phyloP scores from a whole-genome alignment of 1,140 invertebrate genomes.

The Sitophilus oryzae region DNA sequence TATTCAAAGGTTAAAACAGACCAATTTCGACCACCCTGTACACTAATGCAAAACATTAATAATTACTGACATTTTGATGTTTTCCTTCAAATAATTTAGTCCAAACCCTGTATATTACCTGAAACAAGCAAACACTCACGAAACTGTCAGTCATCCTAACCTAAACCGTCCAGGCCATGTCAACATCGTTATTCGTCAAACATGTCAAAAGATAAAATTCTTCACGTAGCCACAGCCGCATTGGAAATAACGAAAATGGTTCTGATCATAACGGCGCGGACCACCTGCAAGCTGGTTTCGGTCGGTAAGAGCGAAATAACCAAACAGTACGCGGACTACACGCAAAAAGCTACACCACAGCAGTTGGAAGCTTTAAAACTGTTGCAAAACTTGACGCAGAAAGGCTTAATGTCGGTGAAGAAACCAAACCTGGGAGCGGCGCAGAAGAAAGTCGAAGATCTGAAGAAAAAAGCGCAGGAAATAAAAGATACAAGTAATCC shows the following conservation, averaged over 20 bases:
- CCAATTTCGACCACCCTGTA: no score
- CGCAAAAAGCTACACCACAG: conserved; percentile 18
- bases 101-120: no score
- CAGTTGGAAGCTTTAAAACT: conserved; percentile 9
- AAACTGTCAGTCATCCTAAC: no score
- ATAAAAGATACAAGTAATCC: background rate
- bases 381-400: conserved; percentile 7
- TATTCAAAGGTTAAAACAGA: no score
- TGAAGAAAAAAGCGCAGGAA: background rate
- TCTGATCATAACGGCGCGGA: conserved; percentile 21
- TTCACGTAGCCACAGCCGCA: conserved; percentile 14
- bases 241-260: conserved; percentile 30
- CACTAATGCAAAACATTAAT: no score
- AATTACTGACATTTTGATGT: no score
- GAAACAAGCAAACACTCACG: no score
- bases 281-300: conserved; percentile 19
- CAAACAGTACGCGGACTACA: conserved; percentile 24
- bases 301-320: conserved; percentile 21
- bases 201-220: conserved; percentile 26
- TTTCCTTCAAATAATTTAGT: no score
- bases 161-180: no score
- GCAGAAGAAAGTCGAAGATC: conserved; percentile 1
- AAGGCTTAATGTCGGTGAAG: conserved; percentile 2
- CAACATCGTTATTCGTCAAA: background rate
- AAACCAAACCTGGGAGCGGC: background rate